Base-by-base conservation (phyloP, 2,113 vertebrate species). In the Aix galericulata region DNA sequence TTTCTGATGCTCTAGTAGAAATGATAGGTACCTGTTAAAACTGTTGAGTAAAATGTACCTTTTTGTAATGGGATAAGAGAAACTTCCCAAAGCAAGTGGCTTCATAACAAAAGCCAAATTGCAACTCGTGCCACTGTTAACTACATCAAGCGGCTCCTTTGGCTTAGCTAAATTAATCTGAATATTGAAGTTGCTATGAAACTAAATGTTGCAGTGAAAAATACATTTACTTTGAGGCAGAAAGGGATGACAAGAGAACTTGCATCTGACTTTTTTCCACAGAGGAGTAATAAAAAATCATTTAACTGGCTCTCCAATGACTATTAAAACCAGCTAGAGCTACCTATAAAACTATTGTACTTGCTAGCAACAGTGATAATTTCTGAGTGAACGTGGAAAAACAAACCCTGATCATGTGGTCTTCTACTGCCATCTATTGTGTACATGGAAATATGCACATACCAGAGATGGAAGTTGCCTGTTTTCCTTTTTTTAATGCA, bases 381-480 rank as follows among this genome's bases (percentile, higher is more conserved):
- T 76, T 92, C 68, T 75, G 48, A 48, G 68, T 42, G 72, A 76
- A 68, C 1, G 0, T 38, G 44, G 31, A 68, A 79, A 52, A 95
- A 66, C 11, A 48, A 66, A 46, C 17, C 53, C 46, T 29, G 23
- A 77, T 88, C 58, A 11, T 59, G 59, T 72, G 71, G 91, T 97
- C 95, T 94, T 2, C 83, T 91, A 85, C 92, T 67, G 96, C 97
- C 97, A 97, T 94, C 98, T 98, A 66, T 86, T 38, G 97, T 67
- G 64, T 84, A 56, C 2, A 16, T 63, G 78, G 84, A 77, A 90
- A 77, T 80, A 91, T 89, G 84, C 83, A 92, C 63, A 72, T 11
- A 46, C 5, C 4, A 17, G 32, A 46, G 3, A 9, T 17, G 9
- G 17, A 62, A 36, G 8, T 48, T 63, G 56, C 17, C 31, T 63